Conservation (phyloP, 2,113 vertebrate species). For the Ia io region DNA sequence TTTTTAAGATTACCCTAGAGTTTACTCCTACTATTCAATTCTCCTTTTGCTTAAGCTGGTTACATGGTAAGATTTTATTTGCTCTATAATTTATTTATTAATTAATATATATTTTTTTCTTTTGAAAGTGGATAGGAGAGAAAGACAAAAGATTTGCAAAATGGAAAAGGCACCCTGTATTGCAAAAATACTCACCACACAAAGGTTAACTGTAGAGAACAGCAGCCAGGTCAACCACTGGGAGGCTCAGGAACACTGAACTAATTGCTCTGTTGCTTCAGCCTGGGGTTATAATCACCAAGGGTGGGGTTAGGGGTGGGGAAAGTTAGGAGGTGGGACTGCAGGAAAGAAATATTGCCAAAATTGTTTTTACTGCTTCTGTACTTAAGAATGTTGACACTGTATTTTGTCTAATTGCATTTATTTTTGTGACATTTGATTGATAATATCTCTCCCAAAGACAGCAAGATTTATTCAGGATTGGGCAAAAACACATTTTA, state of each 20-base stretch:
- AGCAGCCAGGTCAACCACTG: no score
- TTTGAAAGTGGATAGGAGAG: neutral
- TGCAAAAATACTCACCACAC: neutral
- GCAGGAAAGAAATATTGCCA: neutral
- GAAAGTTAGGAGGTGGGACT: neutral
- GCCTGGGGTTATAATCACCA: neutral
- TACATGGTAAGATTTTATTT: neutral
- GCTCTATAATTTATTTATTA: neutral
- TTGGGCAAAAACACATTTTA: neutral
- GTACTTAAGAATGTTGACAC: neutral
- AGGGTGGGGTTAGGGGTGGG: neutral
- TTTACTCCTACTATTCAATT: neutral
- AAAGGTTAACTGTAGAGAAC: neutral
- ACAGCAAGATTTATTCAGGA: neutral
- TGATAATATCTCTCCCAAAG: neutral
- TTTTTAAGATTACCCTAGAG: neutral
- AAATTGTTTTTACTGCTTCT: neutral
- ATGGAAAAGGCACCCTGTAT: neutral
- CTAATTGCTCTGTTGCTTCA: no score
- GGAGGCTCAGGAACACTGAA: neutral
- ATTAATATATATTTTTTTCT: neutral
- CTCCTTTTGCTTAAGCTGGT: neutral
- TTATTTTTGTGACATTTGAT: neutral
- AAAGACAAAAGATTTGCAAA: neutral
- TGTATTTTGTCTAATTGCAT: neutral